phyloP scores from a whole-genome alignment of 2,113 vertebrate genomes.

The Coptodon rendalli region DNA sequence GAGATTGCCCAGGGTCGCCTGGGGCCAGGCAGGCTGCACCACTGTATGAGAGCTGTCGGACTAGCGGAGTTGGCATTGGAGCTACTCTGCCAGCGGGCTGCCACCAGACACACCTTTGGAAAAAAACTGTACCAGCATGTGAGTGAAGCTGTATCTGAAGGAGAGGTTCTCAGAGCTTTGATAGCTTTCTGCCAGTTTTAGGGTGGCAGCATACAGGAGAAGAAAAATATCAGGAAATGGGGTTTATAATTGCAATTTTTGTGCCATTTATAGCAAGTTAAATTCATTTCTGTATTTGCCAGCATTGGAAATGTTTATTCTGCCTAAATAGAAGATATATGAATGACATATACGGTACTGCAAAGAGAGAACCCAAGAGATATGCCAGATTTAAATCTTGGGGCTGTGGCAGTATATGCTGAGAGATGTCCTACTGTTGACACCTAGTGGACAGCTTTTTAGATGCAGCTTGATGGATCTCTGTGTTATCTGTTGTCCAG shows the following conservation, averaged over 20 bases:
- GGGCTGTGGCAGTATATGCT: background rate
- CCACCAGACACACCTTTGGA: conserved; percentile 76
- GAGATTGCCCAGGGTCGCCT: conserved; percentile 89
- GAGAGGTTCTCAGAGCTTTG: background rate
- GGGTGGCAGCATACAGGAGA: background rate
- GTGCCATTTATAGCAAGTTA: background rate
- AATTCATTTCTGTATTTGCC: background rate
- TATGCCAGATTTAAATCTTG: background rate
- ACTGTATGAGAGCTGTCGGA: conserved; percentile 87
- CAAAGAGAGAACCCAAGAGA: background rate
- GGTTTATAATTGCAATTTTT: background rate
- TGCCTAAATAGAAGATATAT: background rate
- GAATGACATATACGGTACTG: background rate
- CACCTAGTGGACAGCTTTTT: conserved; percentile 12
- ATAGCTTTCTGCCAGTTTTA: background rate
- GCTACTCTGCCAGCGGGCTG: conserved; percentile 79
- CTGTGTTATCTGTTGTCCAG: conserved; percentile 44
- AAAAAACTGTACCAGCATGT: conserved; percentile 87
- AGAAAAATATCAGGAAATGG: background rate
- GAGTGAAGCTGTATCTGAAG: conserved; percentile 17
- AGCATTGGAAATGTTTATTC: background rate
- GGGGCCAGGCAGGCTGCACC: conserved; percentile 87
- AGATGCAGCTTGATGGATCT: background rate
- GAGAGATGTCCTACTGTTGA: background rate
- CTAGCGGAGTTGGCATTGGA: conserved; percentile 78